Percentiles rank a stretch among this genome's conserved stretches.
These are phyloP conservation scores for Mallotus villosus DNA, from an alignment of 2,797 vertebrate genomes.

Conservation along the genomic window DNA sequence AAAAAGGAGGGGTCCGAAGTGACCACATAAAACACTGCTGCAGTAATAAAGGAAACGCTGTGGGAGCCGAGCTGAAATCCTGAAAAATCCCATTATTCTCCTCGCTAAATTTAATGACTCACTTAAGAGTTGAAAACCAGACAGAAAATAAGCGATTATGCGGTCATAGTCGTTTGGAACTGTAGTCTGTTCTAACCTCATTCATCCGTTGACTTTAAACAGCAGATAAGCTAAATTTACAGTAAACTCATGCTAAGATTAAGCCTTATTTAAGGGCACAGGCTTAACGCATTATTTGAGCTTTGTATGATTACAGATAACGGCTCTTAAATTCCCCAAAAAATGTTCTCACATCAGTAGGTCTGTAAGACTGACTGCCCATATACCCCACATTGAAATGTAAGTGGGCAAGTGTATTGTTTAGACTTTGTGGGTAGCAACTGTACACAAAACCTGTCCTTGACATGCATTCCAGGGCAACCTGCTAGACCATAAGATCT, in stretches of 20 bases:
- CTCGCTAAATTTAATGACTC: neutral
- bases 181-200: neutral
- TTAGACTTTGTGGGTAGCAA: neutral
- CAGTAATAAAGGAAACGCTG: no score
- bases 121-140: neutral
- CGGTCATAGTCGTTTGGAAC: neutral
- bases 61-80: no score
- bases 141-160: neutral
- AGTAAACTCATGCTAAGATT: conserved; percentile 2
- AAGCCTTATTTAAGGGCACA: conserved; percentile 10
- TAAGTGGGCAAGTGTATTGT: conserved; percentile 12
- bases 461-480: neutral
- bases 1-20: no score
- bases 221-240: neutral
- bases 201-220: conserved; percentile 5
- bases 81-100: no score
- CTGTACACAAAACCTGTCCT: conserved; percentile 47
- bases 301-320: conserved; percentile 7
- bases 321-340: neutral
- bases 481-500: neutral
- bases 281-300: conserved; percentile 3
- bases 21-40: no score
- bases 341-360: neutral
- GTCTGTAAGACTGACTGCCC: neutral
- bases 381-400: neutral